Conservation (phyloP, 2,888 invertebrate species). For the Pinctada fucata region DNA sequence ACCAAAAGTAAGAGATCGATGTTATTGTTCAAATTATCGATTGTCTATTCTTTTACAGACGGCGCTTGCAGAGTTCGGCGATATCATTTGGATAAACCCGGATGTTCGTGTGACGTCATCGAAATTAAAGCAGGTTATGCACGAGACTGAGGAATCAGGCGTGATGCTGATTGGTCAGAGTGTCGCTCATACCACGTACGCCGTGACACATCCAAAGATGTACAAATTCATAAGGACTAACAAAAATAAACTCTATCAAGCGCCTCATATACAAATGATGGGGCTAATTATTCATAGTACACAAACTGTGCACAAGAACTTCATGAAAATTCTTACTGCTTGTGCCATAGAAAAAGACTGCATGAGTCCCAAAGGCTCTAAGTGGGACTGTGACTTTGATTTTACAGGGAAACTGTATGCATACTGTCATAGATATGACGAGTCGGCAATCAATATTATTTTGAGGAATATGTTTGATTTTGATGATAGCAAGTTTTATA, state of each 20-base stretch:
- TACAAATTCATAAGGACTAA: conserved; percentile 71
- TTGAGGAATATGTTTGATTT: conserved; percentile 72
- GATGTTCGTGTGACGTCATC: conserved; percentile 47
- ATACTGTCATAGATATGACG: conserved; percentile 74
- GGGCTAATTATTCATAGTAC: conserved; percentile 73
- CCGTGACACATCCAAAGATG: conserved; percentile 71
- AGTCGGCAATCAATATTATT: conserved; percentile 76
- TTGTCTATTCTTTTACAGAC: conserved; percentile 57
- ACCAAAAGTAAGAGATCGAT: too few relatives aligned
- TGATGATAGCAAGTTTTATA: conserved; percentile 58
- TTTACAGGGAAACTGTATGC: conserved; percentile 57
- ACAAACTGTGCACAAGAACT: conserved; percentile 53
- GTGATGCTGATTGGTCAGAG: conserved; percentile 59
- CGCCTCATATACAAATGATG: conserved; percentile 64
- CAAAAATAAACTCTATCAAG: conserved; percentile 54
- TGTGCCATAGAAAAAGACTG: conserved; percentile 74
- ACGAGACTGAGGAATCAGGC: conserved; percentile 63
- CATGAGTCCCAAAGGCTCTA: conserved; percentile 67
- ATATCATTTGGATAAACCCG: conserved; percentile 73
- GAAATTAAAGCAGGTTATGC: conserved; percentile 59
- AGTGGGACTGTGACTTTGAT: conserved; percentile 57
- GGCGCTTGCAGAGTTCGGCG: conserved; percentile 69
- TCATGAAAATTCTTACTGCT: conserved; percentile 71
- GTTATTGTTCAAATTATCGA: too few relatives aligned
- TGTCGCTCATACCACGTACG: conserved; percentile 58